Conservation (phyloP, 2,888 invertebrate species). For the Protonemura montana region DNA sequence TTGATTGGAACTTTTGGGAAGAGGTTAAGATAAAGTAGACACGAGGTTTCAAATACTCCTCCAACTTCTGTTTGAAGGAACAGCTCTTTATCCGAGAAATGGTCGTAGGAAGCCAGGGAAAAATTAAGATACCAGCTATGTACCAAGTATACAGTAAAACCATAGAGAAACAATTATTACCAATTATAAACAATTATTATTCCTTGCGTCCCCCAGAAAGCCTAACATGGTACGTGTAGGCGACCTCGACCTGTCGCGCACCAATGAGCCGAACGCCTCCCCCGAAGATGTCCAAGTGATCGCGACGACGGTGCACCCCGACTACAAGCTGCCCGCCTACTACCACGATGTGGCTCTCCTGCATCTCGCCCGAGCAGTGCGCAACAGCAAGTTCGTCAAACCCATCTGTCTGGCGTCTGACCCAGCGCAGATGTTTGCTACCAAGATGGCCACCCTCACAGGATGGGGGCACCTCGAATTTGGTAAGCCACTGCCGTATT, state of each 20-base stretch:
- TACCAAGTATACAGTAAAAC: no score
- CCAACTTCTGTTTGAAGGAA: no score
- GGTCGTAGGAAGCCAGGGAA: no score
- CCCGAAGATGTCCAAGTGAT: constrained; percentile 50
- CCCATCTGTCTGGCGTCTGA: constrained; percentile 50
- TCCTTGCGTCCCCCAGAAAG: constrained; percentile 43
- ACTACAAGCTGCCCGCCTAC: constrained; percentile 49
- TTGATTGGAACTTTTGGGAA: no score
- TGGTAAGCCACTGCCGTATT: constrained; percentile 47
- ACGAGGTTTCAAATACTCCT: no score
- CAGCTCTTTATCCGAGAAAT: no score
- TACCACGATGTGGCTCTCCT: constrained; percentile 52
- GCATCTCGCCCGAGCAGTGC: constrained; percentile 45
- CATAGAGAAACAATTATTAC: no score
- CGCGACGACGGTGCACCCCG: constrained; percentile 48
- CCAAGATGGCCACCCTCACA: constrained; percentile 46
- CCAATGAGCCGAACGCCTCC: constrained; percentile 47
- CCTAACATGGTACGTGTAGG: constrained; percentile 51
- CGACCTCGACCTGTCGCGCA: constrained; percentile 51
- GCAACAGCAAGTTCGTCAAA: constrained; percentile 47
- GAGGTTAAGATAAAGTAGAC: no score
- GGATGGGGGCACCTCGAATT: constrained; percentile 51
- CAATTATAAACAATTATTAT: no score
- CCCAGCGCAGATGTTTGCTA: constrained; percentile 35
- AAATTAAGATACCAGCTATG: no score